These are phyloP conservation scores for Tenodera sinensis DNA, from an alignment of 2,888 invertebrate species.

Conservation along the genomic window DNA sequence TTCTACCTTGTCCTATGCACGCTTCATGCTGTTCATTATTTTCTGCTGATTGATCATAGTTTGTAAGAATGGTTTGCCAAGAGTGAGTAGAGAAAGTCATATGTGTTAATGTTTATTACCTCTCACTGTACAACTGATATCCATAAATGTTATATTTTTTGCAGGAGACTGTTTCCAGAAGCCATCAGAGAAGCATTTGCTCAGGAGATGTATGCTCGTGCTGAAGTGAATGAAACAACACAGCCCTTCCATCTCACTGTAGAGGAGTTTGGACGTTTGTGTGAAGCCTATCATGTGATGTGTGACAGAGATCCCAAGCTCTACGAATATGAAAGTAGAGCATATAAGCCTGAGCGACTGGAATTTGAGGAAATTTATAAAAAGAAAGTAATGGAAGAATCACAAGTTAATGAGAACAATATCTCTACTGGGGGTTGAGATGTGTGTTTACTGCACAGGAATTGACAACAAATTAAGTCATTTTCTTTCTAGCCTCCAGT, in stretches of 20 bases:
- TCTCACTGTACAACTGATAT: too few species aligned
- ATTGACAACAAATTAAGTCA: too few species aligned
- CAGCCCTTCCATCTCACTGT: conserved; percentile 73
- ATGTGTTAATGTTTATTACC: too few species aligned
- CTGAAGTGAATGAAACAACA: conserved; percentile 66
- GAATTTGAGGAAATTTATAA: conserved; percentile 6
- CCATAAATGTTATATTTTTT: conserved; percentile 21
- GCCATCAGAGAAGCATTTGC: conserved; percentile 62
- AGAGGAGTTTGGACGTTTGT: conserved; percentile 72
- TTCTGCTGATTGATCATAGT: too few species aligned
- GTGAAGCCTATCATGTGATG: conserved; percentile 71
- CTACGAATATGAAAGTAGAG: conserved; percentile 64
- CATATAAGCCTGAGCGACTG: conserved; percentile 36
- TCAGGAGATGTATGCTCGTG: conserved; percentile 61
- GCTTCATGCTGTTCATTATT: too few species aligned
- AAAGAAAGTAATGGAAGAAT: not conserved
- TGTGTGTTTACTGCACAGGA: too few species aligned
- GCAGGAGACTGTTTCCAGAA: conserved; percentile 70
- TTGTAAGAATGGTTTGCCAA: too few species aligned
- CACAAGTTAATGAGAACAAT: not conserved
- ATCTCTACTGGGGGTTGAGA: not conserved
- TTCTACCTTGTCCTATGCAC: too few species aligned
- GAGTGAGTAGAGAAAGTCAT: too few species aligned
- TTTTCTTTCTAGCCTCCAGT: too few species aligned
- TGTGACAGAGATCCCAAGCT: conserved; percentile 47